phyloP scores from a whole-genome alignment of 2,797 vertebrate species.

The Arctocebus calabarensis region DNA sequence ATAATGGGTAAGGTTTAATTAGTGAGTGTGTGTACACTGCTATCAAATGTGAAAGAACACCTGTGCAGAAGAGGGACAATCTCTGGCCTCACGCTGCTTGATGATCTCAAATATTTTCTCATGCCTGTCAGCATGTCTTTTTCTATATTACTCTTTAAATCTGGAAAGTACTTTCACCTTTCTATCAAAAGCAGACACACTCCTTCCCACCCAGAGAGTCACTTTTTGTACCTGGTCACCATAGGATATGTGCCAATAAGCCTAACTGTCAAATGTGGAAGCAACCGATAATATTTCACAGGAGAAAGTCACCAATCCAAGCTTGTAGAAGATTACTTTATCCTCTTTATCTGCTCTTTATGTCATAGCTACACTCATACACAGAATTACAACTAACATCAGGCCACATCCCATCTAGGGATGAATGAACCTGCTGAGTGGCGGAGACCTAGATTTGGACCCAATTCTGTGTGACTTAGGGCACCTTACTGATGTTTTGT shows the following conservation, averaged over 20 bases:
- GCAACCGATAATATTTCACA: conserved; percentile 7
- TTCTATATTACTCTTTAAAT: not conserved
- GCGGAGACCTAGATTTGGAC: not conserved
- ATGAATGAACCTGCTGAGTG: not conserved
- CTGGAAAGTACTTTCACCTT: not conserved
- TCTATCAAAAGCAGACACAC: not conserved
- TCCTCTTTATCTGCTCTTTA: not conserved
- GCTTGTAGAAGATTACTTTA: not conserved
- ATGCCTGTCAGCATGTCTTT: not conserved
- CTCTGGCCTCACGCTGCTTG: not conserved
- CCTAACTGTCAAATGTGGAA: conserved; percentile 32
- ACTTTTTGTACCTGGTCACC: conserved; percentile 26
- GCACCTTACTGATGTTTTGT: not conserved
- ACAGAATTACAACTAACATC: not conserved
- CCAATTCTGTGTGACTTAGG: not conserved
- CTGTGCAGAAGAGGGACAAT: not conserved
- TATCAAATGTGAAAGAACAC: not conserved
- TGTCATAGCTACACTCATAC: not conserved
- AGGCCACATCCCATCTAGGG: not conserved
- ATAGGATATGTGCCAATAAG: not conserved
- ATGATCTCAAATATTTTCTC: not conserved
- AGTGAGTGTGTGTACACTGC: not conserved
- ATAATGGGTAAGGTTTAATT: not conserved
- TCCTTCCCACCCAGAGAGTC: not conserved
- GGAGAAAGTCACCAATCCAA: conserved; percentile 24